Percentiles rank a stretch among this genome's conserved stretches.
phyloP scores from a whole-genome alignment of 2,113 vertebrate genomes.

The Calyptommatus sinebrachiatus region DNA sequence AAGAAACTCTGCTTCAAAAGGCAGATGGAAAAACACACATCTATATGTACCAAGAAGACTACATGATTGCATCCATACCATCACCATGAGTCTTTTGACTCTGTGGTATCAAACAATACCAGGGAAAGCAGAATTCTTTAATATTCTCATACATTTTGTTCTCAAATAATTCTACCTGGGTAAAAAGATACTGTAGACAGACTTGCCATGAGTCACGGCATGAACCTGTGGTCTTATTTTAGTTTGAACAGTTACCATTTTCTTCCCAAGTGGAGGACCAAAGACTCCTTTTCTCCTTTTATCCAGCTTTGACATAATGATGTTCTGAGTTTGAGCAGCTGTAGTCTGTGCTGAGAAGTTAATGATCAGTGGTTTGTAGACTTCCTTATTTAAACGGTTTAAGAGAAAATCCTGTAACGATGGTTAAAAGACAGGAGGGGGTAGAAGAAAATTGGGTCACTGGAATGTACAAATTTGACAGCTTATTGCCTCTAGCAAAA shows the following conservation, averaged over 20 bases:
- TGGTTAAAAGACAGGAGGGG: neutral
- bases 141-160: neutral
- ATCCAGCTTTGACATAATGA: slow-evolving; percentile 90
- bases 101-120: too few relatives aligned
- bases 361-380: slow-evolving; percentile 84
- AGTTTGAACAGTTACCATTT: slow-evolving; percentile 73
- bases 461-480: slow-evolving; percentile 3
- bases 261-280: slow-evolving; percentile 84
- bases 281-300: slow-evolving; percentile 87
- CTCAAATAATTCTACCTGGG: neutral
- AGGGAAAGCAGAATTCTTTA: too few relatives aligned
- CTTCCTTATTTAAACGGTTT: slow-evolving; percentile 82
- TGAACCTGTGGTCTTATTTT: neutral
- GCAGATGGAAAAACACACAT: too few relatives aligned
- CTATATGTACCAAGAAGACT: too few relatives aligned
- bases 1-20: too few relatives aligned
- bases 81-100: too few relatives aligned
- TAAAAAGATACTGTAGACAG: too few relatives aligned
- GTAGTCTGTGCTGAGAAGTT: slow-evolving; percentile 94
- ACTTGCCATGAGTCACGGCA: neutral
- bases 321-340: slow-evolving; percentile 87
- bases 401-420: slow-evolving; percentile 70
- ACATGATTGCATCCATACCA: too few relatives aligned
- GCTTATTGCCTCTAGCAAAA: slow-evolving; percentile 12
- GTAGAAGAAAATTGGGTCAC: neutral